Conservation (phyloP, 1,140 invertebrate genomes). For the Armadillidium nasatum region DNA sequence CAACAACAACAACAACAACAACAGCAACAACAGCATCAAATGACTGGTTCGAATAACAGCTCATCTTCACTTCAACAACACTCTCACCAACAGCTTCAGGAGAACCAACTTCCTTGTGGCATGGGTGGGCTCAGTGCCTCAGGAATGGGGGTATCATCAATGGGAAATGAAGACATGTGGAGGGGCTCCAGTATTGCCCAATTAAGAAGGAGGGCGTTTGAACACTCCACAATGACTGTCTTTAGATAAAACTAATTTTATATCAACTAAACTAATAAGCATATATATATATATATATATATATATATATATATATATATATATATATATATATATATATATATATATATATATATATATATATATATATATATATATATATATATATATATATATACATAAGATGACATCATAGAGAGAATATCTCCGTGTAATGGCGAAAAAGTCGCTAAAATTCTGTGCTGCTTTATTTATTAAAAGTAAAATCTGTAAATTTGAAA, state of each 20-base stretch:
- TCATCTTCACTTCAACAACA: constrained; percentile 17
- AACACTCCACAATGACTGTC: constrained; percentile 33
- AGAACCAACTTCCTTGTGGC: constrained; percentile 24
- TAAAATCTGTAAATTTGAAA: too few species aligned
- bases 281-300: too few species aligned
- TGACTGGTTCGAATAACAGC: background rate
- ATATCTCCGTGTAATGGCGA: too few species aligned
- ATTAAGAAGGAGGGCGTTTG: constrained; percentile 27
- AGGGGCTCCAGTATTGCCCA: constrained; percentile 34
- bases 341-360: too few species aligned
- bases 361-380: too few species aligned
- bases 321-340: too few species aligned
- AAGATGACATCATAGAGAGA: too few species aligned
- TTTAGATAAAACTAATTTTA: constrained; percentile 30
- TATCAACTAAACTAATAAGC: too few species aligned
- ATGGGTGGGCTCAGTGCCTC: constrained; percentile 27
- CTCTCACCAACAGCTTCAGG: constrained; percentile 18
- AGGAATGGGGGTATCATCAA: background rate
- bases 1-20: constrained; percentile 23
- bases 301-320: too few species aligned
- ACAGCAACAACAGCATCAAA: constrained; percentile 24
- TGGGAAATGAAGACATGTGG: constrained; percentile 35
- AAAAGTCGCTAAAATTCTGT: too few species aligned
- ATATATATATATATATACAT: too few species aligned
- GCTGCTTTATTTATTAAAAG: too few species aligned